A percentile compares a stretch with the other conserved stretches of the same genome.
Evolutionary conservation across 2,113 vertebrate genomes (phyloP).

Genomic region (Gila orcuttii): DNA sequence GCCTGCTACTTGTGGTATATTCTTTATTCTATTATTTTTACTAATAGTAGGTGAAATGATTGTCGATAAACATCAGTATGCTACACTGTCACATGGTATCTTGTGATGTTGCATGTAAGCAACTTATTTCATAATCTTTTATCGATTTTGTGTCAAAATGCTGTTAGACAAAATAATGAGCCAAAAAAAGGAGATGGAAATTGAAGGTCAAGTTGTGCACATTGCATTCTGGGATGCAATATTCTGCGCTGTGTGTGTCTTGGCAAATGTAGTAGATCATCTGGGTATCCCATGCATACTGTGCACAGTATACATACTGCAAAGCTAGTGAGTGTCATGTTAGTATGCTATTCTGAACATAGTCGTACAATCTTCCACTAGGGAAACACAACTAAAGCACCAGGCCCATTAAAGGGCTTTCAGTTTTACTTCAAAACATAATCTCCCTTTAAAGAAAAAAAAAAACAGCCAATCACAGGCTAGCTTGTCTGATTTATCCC

Average conservation of each 20-base stretch:
- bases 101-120: conserved; percentile 6
- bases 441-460: conserved; percentile 31
- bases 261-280: conserved; percentile 23
- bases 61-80: not conserved
- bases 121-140: not conserved
- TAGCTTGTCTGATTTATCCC: conserved; percentile 24
- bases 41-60: not conserved
- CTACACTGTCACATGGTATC: not conserved
- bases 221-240: conserved; percentile 15
- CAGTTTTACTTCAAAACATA: not conserved
- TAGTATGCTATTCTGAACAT: conserved; percentile 1
- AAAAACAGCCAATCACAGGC: conserved; percentile 19
- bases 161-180: not conserved
- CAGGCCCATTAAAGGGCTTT: not conserved
- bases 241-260: conserved; percentile 6
- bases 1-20: not conserved
- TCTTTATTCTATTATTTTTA: not conserved
- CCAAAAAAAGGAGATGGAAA: not conserved
- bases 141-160: not conserved
- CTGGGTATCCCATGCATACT: conserved; percentile 15
- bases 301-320: not conserved
- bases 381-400: not conserved
- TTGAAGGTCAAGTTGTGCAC: not conserved
- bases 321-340: not conserved
- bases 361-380: not conserved